Conservation (phyloP, 92 coral and sea anemone species). For the Porites evermanni region DNA sequence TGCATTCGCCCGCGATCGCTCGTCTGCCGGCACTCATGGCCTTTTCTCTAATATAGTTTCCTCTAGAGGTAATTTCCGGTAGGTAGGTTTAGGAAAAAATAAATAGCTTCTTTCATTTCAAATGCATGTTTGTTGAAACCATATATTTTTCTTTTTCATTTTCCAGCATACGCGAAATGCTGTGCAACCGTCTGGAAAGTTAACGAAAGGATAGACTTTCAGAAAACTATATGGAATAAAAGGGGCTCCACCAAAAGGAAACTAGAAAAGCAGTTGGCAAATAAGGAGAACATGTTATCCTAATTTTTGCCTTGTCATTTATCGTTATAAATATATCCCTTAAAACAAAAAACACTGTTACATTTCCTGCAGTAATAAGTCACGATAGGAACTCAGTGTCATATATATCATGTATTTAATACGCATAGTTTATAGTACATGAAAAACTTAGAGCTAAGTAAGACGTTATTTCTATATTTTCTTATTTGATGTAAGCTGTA, state of each 20-base stretch:
- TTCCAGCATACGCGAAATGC: slow-evolving; percentile 42
- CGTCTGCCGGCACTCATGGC: too few species aligned
- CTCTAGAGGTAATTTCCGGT: too few species aligned
- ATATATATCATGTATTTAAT: background rate
- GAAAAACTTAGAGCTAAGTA: background rate
- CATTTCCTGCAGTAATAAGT: background rate
- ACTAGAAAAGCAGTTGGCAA: slow-evolving; percentile 8
- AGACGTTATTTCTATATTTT: background rate
- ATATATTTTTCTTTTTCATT: background rate
- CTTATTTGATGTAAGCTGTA: background rate
- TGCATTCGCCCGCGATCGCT: too few species aligned
- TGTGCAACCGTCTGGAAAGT: slow-evolving; percentile 40
- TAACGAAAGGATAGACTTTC: slow-evolving; percentile 10
- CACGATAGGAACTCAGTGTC: background rate
- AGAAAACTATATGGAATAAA: slow-evolving; percentile 32
- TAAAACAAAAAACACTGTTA: background rate
- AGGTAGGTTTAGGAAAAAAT: too few species aligned
- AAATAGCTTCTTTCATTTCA: too few species aligned
- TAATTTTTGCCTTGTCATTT: background rate
- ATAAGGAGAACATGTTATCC: background rate
- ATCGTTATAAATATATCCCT: background rate
- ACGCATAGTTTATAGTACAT: background rate
- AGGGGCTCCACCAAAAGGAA: slow-evolving; percentile 31
- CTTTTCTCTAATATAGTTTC: too few species aligned
- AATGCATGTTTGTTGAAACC: too few species aligned